Conservation (phyloP, 1,140 invertebrate species). For the Myzus persicae region DNA sequence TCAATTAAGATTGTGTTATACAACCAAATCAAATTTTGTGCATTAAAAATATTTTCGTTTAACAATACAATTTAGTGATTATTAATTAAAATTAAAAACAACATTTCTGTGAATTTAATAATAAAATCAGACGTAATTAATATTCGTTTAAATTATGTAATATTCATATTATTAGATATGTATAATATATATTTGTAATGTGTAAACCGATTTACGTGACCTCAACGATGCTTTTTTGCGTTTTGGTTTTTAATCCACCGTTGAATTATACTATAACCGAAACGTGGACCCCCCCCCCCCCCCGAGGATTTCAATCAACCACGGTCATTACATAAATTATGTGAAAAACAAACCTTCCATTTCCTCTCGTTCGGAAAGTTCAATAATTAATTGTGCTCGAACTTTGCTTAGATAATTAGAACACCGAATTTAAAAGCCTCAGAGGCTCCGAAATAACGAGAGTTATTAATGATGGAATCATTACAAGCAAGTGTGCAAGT, state of each 20-base stretch:
- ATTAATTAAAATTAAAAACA: not conserved
- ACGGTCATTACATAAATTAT: not conserved
- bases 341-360: slow-evolving; percentile 4
- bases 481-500: slow-evolving; percentile 12
- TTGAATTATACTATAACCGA: not conserved
- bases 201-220: not conserved
- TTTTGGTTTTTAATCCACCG: not conserved
- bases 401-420: slow-evolving; percentile 45
- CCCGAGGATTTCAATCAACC: not conserved
- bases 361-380: not conserved
- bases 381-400: slow-evolving; percentile 36
- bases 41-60: not conserved
- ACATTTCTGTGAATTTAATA: not conserved
- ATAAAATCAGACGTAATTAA: not conserved
- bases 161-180: not conserved
- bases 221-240: not conserved
- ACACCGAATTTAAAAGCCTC: not conserved
- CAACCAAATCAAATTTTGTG: not conserved
- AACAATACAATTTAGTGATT: not conserved
- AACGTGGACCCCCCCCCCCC: too few relatives aligned
- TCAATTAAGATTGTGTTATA: not conserved
- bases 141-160: not conserved
- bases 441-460: not conserved
- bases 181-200: not conserved
- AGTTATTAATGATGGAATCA: slow-evolving; percentile 52